Percentiles rank a stretch among this genome's conserved stretches.
Evolutionary conservation across 2,113 vertebrate genomes (phyloP).

Genomic region (Hiodon alosoides): DNA sequence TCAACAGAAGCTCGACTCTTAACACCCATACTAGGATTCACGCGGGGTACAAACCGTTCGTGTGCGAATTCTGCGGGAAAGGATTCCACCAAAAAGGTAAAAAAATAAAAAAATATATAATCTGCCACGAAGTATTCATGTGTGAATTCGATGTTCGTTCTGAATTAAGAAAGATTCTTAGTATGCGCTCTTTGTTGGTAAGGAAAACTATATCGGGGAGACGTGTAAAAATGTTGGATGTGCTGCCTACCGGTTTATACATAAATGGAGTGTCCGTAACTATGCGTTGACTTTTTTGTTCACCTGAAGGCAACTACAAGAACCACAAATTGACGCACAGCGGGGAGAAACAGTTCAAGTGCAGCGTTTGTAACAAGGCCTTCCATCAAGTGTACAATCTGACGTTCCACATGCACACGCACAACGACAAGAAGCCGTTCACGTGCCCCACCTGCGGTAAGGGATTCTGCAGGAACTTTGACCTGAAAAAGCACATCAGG

Average conservation of each 20-base stretch:
- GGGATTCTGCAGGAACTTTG: slow-evolving; percentile 99
- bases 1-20: slow-evolving; percentile 94
- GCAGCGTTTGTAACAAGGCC: slow-evolving; percentile 97
- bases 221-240: no score
- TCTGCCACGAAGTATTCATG: no score
- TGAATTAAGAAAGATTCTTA: no score
- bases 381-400: slow-evolving; percentile 99
- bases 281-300: slow-evolving; percentile 9
- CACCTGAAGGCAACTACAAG: slow-evolving; percentile 90
- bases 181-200: no score
- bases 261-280: not conserved
- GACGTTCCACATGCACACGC: slow-evolving; percentile 99
- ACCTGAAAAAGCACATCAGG: slow-evolving; percentile 93
- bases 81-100: slow-evolving; percentile 98
- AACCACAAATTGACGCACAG: slow-evolving; percentile 99
- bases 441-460: slow-evolving; percentile 95
- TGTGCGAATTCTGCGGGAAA: slow-evolving; percentile 97
- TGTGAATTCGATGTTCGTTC: no score
- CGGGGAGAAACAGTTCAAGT: slow-evolving; percentile 98
- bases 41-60: slow-evolving; percentile 95
- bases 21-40: slow-evolving; percentile 97
- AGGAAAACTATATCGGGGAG: no score
- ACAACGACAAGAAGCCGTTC: slow-evolving; percentile 99
- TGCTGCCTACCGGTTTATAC: no score
- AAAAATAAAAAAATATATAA: not conserved